These are phyloP conservation scores for Drosophila mimetica DNA, from an alignment of 2,888 invertebrate genomes.

Conservation along the genomic window DNA sequence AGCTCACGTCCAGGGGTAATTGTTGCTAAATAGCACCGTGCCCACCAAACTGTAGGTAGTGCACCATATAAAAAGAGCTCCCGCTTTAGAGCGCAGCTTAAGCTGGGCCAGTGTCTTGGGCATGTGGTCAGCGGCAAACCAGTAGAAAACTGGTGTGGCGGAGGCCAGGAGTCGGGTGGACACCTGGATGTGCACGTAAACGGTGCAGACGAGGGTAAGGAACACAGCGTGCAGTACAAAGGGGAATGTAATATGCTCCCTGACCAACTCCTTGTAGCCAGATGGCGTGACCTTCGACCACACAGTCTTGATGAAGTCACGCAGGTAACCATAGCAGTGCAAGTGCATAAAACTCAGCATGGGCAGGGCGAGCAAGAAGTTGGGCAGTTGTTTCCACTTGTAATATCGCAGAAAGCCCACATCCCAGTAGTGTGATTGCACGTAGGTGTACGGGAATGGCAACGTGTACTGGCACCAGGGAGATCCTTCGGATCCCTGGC, in stretches of 20 bases:
- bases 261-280: constrained; percentile 60
- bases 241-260: constrained; percentile 78
- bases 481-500: constrained; percentile 85
- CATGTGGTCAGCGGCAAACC: constrained; percentile 89
- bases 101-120: constrained; percentile 83
- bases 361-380: constrained; percentile 95
- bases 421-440: constrained; percentile 97
- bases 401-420: constrained; percentile 97
- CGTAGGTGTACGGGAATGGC: constrained; percentile 92
- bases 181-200: constrained; percentile 96
- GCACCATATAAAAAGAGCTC: constrained; percentile 90
- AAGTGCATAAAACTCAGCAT: constrained; percentile 88
- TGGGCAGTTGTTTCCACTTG: constrained; percentile 95
- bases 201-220: constrained; percentile 90
- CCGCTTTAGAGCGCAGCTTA: constrained; percentile 78
- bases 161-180: constrained; percentile 94
- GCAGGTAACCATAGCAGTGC: constrained; percentile 86
- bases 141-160: constrained; percentile 94
- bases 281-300: constrained; percentile 12
- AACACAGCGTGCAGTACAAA: constrained; percentile 88
- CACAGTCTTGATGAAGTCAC: constrained; percentile 52
- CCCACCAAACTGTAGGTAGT: constrained; percentile 92
- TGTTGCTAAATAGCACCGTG: constrained; percentile 93
- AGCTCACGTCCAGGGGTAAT: constrained; percentile 95
- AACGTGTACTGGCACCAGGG: constrained; percentile 90